Evolutionary conservation across 2,113 vertebrate genomes (phyloP).

Genomic region (Sylvietta virens): DNA sequence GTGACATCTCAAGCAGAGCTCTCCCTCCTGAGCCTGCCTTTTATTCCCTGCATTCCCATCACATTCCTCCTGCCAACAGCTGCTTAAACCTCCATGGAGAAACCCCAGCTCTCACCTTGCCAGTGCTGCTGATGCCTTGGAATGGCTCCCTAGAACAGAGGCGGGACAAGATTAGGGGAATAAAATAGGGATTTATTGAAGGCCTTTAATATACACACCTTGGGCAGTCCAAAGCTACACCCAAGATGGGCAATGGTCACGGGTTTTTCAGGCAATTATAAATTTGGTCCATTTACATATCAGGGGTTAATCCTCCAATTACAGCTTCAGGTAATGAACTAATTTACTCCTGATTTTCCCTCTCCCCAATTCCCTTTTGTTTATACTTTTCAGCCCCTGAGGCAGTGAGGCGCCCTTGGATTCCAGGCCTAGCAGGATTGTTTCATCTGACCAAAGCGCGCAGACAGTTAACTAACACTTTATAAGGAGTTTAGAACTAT

Average conservation of each 20-base stretch:
- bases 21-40: neutral
- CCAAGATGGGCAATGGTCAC: neutral
- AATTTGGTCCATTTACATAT: neutral
- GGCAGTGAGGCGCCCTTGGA: neutral
- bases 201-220: no score
- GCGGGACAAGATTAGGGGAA: neutral
- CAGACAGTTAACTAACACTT: neutral
- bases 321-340: neutral
- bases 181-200: neutral
- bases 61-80: neutral
- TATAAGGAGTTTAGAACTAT: neutral
- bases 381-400: neutral
- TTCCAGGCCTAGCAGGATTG: neutral
- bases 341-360: neutral
- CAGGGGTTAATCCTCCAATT: neutral
- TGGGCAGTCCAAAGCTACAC: neutral
- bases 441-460: neutral
- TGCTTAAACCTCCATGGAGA: fast-evolving
- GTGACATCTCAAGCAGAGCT: neutral
- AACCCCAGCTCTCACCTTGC: neutral
- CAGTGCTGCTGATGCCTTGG: neutral
- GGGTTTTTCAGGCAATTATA: neutral
- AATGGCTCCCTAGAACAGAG: neutral
- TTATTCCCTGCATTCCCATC: fast-evolving
- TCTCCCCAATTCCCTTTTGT: neutral